Evolutionary conservation across 2,797 vertebrate genomes (phyloP).

Genomic region (Megaceryle alcyon): DNA sequence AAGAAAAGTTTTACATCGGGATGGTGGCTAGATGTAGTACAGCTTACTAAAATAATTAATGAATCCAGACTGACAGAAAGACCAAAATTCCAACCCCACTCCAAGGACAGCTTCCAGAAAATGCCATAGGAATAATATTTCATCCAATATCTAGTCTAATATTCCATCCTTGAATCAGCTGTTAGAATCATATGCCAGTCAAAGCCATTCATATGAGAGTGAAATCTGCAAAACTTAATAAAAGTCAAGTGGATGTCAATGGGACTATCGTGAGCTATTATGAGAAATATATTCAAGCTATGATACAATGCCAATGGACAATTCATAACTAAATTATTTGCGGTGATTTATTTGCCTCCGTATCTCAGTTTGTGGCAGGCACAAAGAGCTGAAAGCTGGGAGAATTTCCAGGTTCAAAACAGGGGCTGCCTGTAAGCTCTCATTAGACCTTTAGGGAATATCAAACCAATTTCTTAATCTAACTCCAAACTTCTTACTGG

Average conservation of each 20-base stretch:
- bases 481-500: not conserved
- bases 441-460: not conserved
- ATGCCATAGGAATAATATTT: not conserved
- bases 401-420: conserved; percentile 12
- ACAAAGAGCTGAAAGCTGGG: not conserved
- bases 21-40: not conserved
- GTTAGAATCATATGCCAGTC: not conserved
- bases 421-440: not conserved
- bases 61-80: not conserved
- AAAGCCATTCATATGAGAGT: not conserved
- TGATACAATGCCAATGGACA: conserved; percentile 57
- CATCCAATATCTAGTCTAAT: not conserved
- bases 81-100: not conserved
- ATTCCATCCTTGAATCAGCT: not conserved
- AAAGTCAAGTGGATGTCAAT: conserved; percentile 72
- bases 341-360: conserved; percentile 21
- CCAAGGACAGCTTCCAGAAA: not conserved
- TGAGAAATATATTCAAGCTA: conserved; percentile 59
- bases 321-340: conserved; percentile 49
- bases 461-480: not conserved
- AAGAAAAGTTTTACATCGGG: conserved; percentile 1
- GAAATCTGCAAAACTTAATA: conserved; percentile 64
- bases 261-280: conserved; percentile 68
- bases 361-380: conserved; percentile 20
- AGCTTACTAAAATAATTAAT: conserved; percentile 33